Percentiles rank a stretch among this genome's conserved stretches.
Conservation (phyloP, 2,888 invertebrate genomes). For the Watsonalla binaria region DNA sequence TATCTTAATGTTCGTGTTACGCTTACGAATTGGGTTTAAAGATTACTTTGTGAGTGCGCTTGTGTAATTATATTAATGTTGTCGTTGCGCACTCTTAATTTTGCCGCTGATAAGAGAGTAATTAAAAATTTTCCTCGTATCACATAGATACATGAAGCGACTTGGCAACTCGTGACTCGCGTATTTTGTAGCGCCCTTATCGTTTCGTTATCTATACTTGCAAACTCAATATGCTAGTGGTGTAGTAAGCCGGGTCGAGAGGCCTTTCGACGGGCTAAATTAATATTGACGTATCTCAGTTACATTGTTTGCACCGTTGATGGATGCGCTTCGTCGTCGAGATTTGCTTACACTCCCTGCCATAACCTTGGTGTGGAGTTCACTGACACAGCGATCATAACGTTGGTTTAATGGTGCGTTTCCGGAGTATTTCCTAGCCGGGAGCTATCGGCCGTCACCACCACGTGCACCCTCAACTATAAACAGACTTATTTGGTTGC, state of each 20-base stretch:
- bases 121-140: slow-evolving; percentile 10
- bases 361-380: slow-evolving; percentile 63
- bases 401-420: slow-evolving; percentile 54
- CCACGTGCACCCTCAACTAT: slow-evolving; percentile 49
- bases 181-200: slow-evolving; percentile 26
- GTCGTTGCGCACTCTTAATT: slow-evolving; percentile 9
- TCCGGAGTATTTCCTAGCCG: slow-evolving; percentile 62
- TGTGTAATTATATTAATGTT: slow-evolving; percentile 13
- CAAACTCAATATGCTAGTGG: slow-evolving; percentile 32
- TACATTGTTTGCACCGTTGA: slow-evolving; percentile 61
- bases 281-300: slow-evolving; percentile 55
- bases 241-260: slow-evolving; percentile 7
- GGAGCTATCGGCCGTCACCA: slow-evolving; percentile 50
- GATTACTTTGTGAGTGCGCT: neutral
- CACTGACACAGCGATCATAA: slow-evolving; percentile 52
- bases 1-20: slow-evolving; percentile 11
- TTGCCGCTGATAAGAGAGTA: slow-evolving; percentile 4
- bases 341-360: slow-evolving; percentile 52
- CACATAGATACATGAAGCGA: neutral
- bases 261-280: slow-evolving; percentile 17
- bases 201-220: slow-evolving; percentile 29
- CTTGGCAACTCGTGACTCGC: slow-evolving; percentile 15
- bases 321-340: slow-evolving; percentile 52
- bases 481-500: slow-evolving; percentile 11
- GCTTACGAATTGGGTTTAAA: slow-evolving; percentile 11